phyloP scores from a whole-genome alignment of 2,797 vertebrate genomes.

The Triplophysa yarkandensis region DNA sequence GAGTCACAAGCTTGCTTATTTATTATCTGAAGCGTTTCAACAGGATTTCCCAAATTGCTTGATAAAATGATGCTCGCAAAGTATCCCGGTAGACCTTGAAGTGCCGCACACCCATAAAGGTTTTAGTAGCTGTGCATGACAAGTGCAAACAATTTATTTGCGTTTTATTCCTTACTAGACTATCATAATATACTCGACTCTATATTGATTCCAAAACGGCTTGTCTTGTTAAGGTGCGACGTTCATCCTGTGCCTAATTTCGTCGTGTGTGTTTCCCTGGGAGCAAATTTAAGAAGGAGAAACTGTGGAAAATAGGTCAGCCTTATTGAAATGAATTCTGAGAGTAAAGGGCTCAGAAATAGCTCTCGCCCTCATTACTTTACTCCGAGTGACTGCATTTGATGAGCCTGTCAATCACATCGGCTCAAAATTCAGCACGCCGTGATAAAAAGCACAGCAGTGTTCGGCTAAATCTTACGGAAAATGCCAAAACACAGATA shows the following conservation, averaged over 20 bases:
- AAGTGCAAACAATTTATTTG: constrained; percentile 63
- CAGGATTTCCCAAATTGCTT: constrained; percentile 49
- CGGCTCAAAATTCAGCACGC: constrained; percentile 49
- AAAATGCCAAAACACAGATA: constrained; percentile 59
- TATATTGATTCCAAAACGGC: constrained; percentile 56
- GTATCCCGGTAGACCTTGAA: neutral
- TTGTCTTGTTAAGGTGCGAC: constrained; percentile 50
- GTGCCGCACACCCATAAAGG: constrained; percentile 48
- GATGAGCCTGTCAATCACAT: constrained; percentile 57
- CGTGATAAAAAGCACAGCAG: constrained; percentile 23
- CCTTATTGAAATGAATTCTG: constrained; percentile 68
- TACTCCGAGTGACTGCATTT: constrained; percentile 59
- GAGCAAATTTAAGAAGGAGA: constrained; percentile 58
- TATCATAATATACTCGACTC: constrained; percentile 59
- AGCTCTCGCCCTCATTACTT: constrained; percentile 67
- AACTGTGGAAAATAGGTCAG: constrained; percentile 62
- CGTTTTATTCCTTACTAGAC: constrained; percentile 63
- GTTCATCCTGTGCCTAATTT: constrained; percentile 52
- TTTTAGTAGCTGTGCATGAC: constrained; percentile 62
- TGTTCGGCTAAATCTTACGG: constrained; percentile 19
- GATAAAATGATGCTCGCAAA: constrained; percentile 16
- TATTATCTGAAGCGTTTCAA: constrained; percentile 41
- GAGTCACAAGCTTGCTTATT: constrained; percentile 12
- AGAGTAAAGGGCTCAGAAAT: constrained; percentile 54
- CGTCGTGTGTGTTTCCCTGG: constrained; percentile 48